These are phyloP conservation scores for Episyrphus balteatus DNA, from an alignment of 1,140 invertebrate species.

Conservation along the genomic window DNA sequence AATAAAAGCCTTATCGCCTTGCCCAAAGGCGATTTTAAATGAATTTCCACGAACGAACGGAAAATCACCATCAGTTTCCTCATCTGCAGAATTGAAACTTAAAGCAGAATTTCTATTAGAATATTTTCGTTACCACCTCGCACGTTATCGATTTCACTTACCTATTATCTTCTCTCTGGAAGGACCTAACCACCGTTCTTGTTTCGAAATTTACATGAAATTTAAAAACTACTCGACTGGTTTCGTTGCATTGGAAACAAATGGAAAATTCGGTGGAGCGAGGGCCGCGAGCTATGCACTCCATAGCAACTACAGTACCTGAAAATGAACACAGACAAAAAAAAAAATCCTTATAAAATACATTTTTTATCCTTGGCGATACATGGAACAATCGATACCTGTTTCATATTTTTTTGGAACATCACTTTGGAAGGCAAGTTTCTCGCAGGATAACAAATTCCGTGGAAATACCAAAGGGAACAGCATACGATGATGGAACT, in stretches of 20 bases:
- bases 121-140: no score
- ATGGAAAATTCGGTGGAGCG: slow-evolving; percentile 31
- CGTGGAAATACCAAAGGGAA: slow-evolving; percentile 30
- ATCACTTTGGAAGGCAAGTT: slow-evolving; percentile 31
- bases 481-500: slow-evolving; percentile 34
- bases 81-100: slow-evolving; percentile 26
- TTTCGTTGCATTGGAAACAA: slow-evolving; percentile 34
- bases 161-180: slow-evolving; percentile 30
- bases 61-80: slow-evolving; percentile 34
- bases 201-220: slow-evolving; percentile 31
- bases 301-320: slow-evolving; percentile 32
- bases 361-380: not conserved
- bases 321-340: not conserved
- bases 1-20: slow-evolving; percentile 31
- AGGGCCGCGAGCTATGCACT: slow-evolving; percentile 32
- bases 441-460: slow-evolving; percentile 24
- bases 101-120: not conserved
- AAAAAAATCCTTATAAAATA: not conserved
- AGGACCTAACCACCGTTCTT: slow-evolving; percentile 24
- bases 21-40: slow-evolving; percentile 33
- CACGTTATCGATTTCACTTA: not conserved
- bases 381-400: slow-evolving; percentile 5
- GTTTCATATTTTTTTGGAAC: slow-evolving; percentile 28
- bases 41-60: slow-evolving; percentile 31
- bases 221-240: slow-evolving; percentile 25